Evolutionary conservation across 1,140 invertebrate genomes (phyloP), one percentile per base, ranked within the genome.

Genomic region (Euborellia annulipes): DNA sequence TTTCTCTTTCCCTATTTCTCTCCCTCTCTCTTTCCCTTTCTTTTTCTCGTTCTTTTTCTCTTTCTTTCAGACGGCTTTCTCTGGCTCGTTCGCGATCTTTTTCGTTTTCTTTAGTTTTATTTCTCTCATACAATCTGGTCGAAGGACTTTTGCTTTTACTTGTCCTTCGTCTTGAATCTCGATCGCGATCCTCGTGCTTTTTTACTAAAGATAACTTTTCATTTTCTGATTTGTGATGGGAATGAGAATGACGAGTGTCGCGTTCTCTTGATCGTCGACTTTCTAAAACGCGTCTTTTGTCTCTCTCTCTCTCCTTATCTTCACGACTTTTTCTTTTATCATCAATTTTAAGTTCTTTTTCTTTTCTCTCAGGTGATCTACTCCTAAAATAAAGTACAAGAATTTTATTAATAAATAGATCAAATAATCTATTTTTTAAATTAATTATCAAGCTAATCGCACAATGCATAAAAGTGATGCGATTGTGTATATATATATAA

Each of bases 21-120:
- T 61, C 47, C 55, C 63, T 58, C 62, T 59, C 50, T 47, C 58
- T 56, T 27, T 67, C 64, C 40, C 60, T 59, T 20, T 53, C 60
- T 56, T 63, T 65, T 37, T 68, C 64, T 22, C 65, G 57, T 11
- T 62, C 54, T 22, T 64, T 65, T 2, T 63, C 58, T 47, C 64
- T 58, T 17, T 67, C 62, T 7, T 39, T 32, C 37, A 20, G 42
- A 9, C 43, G 39, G 52, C 45, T 64, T 59, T 50, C 58, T 56
- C 51, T 54, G 61, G 16, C 46, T 49, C 13, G 61, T 61, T 52
- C 53, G 55, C 49, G 63, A 61, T 50, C 43, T 18, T 41, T 44
- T 32, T 51, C 27, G 17, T 41, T 48, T 40, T 39, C 39, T 27
- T 27, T 27, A 27, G 4, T 27, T 27, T 11, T 42, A 18, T 2